phyloP scores from a whole-genome alignment of 2,888 invertebrate species.

The Drosophila robusta region DNA sequence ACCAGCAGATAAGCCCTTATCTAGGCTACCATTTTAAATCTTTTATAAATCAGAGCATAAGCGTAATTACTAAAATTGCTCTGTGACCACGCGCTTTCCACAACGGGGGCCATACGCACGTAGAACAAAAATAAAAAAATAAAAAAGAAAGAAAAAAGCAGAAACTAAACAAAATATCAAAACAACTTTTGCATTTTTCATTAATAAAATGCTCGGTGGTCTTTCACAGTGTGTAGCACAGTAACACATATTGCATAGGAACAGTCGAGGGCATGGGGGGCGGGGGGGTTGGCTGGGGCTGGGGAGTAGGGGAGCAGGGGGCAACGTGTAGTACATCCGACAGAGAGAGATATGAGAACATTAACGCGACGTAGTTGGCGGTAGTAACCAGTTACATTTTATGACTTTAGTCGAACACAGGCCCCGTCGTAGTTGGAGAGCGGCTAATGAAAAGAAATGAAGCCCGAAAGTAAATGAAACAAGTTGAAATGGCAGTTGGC shows the following conservation, averaged over 20 bases:
- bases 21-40: constrained; percentile 2
- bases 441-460: constrained; percentile 78
- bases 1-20: not conserved
- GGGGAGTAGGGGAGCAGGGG: constrained; percentile 10
- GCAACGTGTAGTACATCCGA: constrained; percentile 38
- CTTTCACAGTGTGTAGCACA: constrained; percentile 43
- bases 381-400: constrained; percentile 75
- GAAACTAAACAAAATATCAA: constrained; percentile 23
- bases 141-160: constrained; percentile 16
- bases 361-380: constrained; percentile 55
- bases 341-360: constrained; percentile 72
- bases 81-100: constrained; percentile 40
- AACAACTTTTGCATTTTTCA: constrained; percentile 72
- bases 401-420: constrained; percentile 61
- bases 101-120: constrained; percentile 63
- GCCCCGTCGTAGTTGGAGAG: constrained; percentile 56
- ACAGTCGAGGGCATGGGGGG: not conserved
- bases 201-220: constrained; percentile 64
- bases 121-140: constrained; percentile 31
- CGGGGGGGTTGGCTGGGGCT: no score
- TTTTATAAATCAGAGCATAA: constrained; percentile 5
- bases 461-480: constrained; percentile 64
- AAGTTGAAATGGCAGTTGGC: constrained; percentile 62
- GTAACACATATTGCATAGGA: constrained; percentile 63
- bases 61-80: constrained; percentile 47